Base-by-base conservation (phyloP, 2,888 invertebrate species). In the Acanthosoma haemorrhoidale region DNA sequence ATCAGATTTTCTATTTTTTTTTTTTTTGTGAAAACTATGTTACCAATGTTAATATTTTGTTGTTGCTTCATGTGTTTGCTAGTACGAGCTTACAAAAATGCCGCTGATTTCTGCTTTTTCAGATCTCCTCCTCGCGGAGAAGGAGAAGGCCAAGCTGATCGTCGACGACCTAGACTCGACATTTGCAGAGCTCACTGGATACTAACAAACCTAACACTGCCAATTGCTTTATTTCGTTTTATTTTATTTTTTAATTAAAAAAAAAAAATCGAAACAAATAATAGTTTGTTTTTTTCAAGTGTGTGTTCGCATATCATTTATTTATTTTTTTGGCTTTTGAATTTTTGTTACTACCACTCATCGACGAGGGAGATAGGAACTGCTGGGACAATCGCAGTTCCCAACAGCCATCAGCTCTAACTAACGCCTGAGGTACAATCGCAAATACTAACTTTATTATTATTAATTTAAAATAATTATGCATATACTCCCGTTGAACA, bases 61-160 rank as follows among this genome's bases (percentile, higher is more conserved):
- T 59, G 9, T 41, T 9, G 64, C 64, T 64, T 63, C 16, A 64
- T 64, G 29, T 57, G 57, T 18, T 21, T 4, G 16, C 13, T 21
- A 8, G n/a, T n/a, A 57, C 25, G 57, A 4, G 21, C 5, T 18
- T 21, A n/a, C n/a, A n/a, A n/a, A n/a, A n/a, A n/a, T 18, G 16
- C 18, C 25, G 25, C 57, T 57, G 9, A 67, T 60, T 31, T 60
- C 13, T 60, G 18, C 36, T 70, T 76, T 88, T 89, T 77, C 88
- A 92, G 92, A 92, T 87, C 84, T 87, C 80, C 86, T 92, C 83
- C 89, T 89, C 85, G 87, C 85, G 76, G 84, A 85, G 84, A 92
- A 91, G 84, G 91, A 91, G 83, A 90, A 90, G 82, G 91, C 86
- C 84, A 89, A 88, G 83, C 83, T 84, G 75, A 88, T 89, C 80